Percentiles rank a stretch among this genome's conserved stretches.
Conservation (phyloP, 2,113 vertebrate genomes). For the Marcusenius ussheri region DNA sequence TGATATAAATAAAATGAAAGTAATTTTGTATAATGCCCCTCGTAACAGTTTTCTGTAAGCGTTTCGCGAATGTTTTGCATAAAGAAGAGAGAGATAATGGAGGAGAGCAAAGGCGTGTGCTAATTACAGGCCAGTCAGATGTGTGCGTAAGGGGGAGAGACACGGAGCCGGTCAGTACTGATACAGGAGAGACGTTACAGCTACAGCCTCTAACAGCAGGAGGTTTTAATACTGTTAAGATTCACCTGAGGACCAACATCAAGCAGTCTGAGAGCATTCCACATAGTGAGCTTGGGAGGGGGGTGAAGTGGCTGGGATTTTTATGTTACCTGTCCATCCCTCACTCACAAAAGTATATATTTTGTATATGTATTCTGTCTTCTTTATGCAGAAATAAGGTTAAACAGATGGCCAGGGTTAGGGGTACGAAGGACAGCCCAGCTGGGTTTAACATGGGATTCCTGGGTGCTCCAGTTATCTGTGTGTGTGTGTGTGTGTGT, state of each 20-base stretch:
- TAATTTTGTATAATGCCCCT: neutral
- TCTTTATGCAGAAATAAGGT: neutral
- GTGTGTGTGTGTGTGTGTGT: no score
- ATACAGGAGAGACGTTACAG: neutral
- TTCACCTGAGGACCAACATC: neutral
- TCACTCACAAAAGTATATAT: neutral
- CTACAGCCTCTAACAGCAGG: neutral
- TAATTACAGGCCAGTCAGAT: neutral
- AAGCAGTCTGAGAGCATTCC: neutral
- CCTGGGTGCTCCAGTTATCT: neutral
- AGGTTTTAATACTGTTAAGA: neutral
- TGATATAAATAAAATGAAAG: neutral
- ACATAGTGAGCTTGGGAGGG: neutral
- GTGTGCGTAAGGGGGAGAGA: neutral
- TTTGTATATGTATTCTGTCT: neutral
- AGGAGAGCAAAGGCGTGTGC: neutral
- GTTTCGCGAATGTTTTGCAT: neutral
- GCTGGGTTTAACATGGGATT: neutral
- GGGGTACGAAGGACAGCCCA: neutral
- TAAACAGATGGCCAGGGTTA: neutral
- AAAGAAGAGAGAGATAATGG: neutral
- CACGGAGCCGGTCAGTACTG: neutral
- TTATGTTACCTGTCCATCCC: neutral
- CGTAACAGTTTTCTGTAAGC: neutral
- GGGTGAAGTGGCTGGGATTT: neutral